Conservation (phyloP, 2,888 invertebrate species). For the Pherbina coryleti region DNA sequence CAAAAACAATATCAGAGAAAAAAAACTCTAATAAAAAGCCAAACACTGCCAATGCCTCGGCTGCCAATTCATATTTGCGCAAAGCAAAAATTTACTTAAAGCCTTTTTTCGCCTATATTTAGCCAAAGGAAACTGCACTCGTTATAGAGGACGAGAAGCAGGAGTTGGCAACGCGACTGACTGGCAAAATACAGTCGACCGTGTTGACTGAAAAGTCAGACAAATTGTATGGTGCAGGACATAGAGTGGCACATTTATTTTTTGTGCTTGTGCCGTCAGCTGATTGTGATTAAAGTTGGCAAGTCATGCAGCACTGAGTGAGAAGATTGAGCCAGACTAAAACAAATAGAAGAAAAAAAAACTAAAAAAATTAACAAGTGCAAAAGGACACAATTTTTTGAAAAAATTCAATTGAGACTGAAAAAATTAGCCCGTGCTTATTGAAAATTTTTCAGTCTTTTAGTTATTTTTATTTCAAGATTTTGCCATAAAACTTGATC, state of each 20-base stretch:
- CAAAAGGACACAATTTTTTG: background rate
- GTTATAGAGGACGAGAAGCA: background rate
- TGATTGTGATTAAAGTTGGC: constrained; percentile 21
- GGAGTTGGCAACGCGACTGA: background rate
- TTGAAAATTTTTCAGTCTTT: background rate
- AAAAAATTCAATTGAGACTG: background rate
- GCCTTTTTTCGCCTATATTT: background rate
- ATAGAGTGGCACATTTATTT: constrained; percentile 1
- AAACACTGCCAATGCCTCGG: too few relatives aligned
- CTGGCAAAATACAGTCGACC: background rate
- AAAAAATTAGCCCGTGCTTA: background rate
- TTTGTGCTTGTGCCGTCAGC: background rate
- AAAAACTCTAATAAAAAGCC: background rate
- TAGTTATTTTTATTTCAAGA: background rate
- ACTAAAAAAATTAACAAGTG: background rate
- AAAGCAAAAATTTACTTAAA: constrained; percentile 1
- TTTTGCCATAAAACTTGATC: too few relatives aligned
- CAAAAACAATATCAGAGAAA: background rate
- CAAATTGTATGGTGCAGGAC: constrained; percentile 1
- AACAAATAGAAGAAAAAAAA: background rate
- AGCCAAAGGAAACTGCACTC: background rate
- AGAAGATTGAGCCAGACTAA: background rate
- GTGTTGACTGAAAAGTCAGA: constrained; percentile 9
- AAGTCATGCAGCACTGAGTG: background rate
- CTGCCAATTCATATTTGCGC: background rate